A percentile compares a stretch with the other conserved stretches of the same genome.
phyloP scores from a whole-genome alignment of 2,113 vertebrate species.

The Sterna hirundo region DNA sequence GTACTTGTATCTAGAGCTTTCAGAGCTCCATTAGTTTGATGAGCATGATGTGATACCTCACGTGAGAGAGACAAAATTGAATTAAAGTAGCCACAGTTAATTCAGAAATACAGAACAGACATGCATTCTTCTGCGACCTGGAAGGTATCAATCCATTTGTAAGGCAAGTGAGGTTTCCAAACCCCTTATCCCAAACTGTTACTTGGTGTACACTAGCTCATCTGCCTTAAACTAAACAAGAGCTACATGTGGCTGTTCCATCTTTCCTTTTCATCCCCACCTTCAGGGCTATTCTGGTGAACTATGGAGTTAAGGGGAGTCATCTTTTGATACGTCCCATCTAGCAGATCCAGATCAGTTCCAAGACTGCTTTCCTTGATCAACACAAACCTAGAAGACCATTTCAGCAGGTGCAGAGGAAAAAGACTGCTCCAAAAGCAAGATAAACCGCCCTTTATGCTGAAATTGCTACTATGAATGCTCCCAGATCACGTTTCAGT shows the following conservation, averaged over 20 bases:
- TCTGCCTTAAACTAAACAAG: not conserved
- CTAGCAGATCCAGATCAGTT: not conserved
- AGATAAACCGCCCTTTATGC: not conserved
- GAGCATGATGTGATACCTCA: not conserved
- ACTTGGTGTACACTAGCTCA: not conserved
- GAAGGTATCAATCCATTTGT: not conserved
- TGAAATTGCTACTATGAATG: not conserved
- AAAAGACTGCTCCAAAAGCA: constrained; percentile 14
- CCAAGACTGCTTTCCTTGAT: not conserved
- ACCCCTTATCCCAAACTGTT: not conserved
- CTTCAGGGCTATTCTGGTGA: not conserved
- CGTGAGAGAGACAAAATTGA: not conserved
- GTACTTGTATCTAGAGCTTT: not conserved
- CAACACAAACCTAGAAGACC: not conserved
- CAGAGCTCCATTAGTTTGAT: not conserved
- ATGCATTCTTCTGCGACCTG: not conserved
- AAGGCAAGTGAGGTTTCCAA: not conserved
- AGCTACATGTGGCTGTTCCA: not conserved
- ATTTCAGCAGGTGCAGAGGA: constrained; percentile 22
- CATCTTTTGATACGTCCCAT: not conserved
- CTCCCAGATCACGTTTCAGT: not conserved
- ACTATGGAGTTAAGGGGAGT: not conserved
- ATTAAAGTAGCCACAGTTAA: not conserved
- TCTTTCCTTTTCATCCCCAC: not conserved
- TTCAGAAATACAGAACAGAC: not conserved